These are phyloP conservation scores for Drosophila yooni DNA, from an alignment of 2,888 invertebrate genomes.

Conservation along the genomic window DNA sequence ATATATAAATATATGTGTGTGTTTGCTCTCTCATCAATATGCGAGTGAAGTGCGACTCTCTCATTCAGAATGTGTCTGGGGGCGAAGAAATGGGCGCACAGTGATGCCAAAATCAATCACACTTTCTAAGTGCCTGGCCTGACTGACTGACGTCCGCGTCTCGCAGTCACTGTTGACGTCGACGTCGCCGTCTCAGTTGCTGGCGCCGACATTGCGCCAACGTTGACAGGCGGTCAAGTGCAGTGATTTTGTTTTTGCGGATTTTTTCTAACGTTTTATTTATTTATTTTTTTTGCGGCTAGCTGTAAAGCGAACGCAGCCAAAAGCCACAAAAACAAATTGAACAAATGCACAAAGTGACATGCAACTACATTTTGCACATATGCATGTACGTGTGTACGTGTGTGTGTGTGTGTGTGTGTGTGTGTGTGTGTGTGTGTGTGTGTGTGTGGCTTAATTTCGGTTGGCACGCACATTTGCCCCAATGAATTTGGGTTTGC, in stretches of 20 bases:
- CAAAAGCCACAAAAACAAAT: constrained; percentile 50
- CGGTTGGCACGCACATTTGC: constrained; percentile 46
- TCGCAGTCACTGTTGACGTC: constrained; percentile 34
- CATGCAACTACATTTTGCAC: constrained; percentile 45
- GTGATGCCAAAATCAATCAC: constrained; percentile 81
- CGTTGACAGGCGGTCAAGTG: constrained; percentile 50
- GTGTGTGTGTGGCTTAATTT: constrained; percentile 41
- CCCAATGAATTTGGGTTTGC: constrained; percentile 19
- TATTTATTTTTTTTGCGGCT: constrained; percentile 6
- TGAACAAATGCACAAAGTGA: constrained; percentile 50
- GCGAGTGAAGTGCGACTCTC: constrained; percentile 54
- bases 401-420: constrained; percentile 15
- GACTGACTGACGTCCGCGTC: constrained; percentile 27
- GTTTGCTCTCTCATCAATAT: constrained; percentile 59
- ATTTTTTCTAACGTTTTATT: neutral
- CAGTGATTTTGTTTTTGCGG: constrained; percentile 5
- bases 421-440: constrained; percentile 15
- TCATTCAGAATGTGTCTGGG: constrained; percentile 73
- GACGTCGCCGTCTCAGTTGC: constrained; percentile 6
- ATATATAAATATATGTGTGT: constrained; percentile 11
- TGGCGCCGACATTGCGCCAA: constrained; percentile 27
- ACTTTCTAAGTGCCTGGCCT: constrained; percentile 76
- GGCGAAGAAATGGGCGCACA: constrained; percentile 75
- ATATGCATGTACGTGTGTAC: neutral
- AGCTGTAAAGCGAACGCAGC: constrained; percentile 33